Conservation (phyloP, 2,888 invertebrate species). For the Kuschelorhynchus macadamiae region DNA sequence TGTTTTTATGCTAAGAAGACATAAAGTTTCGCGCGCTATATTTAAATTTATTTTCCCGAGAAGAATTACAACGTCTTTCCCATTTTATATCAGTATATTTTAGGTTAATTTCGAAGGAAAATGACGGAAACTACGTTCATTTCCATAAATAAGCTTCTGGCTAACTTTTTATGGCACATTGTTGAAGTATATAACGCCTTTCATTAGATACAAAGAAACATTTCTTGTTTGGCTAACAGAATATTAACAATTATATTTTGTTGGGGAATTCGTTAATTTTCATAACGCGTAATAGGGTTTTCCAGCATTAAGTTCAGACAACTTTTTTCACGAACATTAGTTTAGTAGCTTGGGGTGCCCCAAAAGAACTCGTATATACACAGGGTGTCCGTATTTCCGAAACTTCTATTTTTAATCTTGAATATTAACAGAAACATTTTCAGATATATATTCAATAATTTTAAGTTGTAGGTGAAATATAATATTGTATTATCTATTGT, state of each 20-base stretch:
- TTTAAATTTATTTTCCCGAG: slow-evolving; percentile 55
- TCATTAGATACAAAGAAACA: slow-evolving; percentile 34
- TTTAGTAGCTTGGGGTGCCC: too few relatives aligned
- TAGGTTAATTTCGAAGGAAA: slow-evolving; percentile 57
- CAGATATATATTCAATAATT: too few relatives aligned
- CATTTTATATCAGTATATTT: slow-evolving; percentile 56
- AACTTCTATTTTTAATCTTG: too few relatives aligned
- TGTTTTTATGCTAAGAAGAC: slow-evolving; percentile 55
- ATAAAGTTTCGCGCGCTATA: slow-evolving; percentile 54
- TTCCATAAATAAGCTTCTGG: slow-evolving; percentile 55
- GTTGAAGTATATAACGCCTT: too few relatives aligned
- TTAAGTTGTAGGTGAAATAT: too few relatives aligned
- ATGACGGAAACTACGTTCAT: slow-evolving; percentile 57
- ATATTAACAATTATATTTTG: slow-evolving; percentile 18
- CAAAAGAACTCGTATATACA: too few relatives aligned
- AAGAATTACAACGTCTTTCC: slow-evolving; percentile 53
- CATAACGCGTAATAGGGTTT: not conserved
- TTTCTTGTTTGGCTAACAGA: slow-evolving; percentile 24
- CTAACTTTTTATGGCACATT: slow-evolving; percentile 43
- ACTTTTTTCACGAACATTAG: too few relatives aligned
- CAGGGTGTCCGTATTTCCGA: too few relatives aligned
- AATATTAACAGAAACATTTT: too few relatives aligned
- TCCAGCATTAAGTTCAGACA: not conserved
- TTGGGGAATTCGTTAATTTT: not conserved
- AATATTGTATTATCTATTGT: too few relatives aligned